These are phyloP conservation scores for Drosophila incognita DNA, from an alignment of 2,888 invertebrate species.

Conservation along the genomic window DNA sequence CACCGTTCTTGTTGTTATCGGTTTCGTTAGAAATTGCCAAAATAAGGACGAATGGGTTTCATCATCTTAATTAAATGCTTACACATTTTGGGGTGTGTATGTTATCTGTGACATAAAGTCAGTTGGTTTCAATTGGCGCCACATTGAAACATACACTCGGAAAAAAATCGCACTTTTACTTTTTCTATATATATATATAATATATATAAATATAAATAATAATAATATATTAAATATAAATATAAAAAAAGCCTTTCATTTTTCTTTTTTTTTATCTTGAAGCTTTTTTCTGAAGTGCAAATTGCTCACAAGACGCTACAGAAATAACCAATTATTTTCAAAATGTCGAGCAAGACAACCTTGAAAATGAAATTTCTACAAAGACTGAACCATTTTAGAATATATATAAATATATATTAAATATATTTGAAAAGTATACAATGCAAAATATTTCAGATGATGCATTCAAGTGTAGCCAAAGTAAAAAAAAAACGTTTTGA, in stretches of 20 bases:
- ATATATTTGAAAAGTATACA: slow-evolving; percentile 13
- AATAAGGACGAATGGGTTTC: slow-evolving; percentile 40
- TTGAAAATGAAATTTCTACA: slow-evolving; percentile 55
- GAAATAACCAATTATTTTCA: slow-evolving; percentile 35
- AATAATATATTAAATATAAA: too few relatives aligned
- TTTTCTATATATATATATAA: too few relatives aligned
- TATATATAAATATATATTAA: slow-evolving; percentile 5
- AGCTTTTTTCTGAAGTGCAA: background rate
- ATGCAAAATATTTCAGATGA: slow-evolving; percentile 11
- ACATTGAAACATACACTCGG: background rate
- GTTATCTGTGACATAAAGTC: slow-evolving; percentile 6
- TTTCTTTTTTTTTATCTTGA: background rate
- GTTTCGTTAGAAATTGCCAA: slow-evolving; percentile 27
- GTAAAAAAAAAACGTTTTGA: background rate
- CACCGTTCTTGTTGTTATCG: slow-evolving; percentile 11
- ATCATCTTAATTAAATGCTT: slow-evolving; percentile 51
- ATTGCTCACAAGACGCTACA: slow-evolving; percentile 5
- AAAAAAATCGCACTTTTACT: background rate
- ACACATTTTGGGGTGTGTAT: slow-evolving; percentile 15
- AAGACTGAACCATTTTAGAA: slow-evolving; percentile 6
- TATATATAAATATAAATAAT: too few relatives aligned
- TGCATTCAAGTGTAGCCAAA: background rate
- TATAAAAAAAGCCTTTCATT: background rate
- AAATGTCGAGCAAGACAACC: slow-evolving; percentile 24
- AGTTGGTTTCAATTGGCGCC: slow-evolving; percentile 6